Evolutionary conservation across 2,888 invertebrate genomes (phyloP), one percentile per base, ranked within the genome.

Genomic region (Ernsta delagoae): DNA sequence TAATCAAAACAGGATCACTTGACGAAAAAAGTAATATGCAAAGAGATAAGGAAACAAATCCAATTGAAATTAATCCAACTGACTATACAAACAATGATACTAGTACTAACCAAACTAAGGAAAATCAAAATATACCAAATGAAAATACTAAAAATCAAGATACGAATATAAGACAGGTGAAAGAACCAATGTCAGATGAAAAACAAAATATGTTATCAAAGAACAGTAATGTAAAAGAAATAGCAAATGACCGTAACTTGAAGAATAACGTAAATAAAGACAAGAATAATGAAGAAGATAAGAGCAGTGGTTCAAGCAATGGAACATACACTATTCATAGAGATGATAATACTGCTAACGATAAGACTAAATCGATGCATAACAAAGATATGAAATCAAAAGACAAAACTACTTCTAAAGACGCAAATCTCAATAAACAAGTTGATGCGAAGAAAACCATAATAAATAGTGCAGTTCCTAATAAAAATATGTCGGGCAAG

Each of bases 281-380:
- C 24, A 12, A 24, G 4, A 56, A 45, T 45, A 34, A 3, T 24
- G 39, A 39, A 39, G 62, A 48, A 1, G 50, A 16, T 12, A 59
- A 34, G 34, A 53, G 59, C 11, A 69, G 69, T 64, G 59, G 63
- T 53, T 69, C 69, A 16, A 69, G 69, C 24, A 63, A 69, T 11
- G 63, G 69, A 12, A 69, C 69, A 2, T 69, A 69, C 53, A 59
- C 69, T 7, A 59, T 69, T 11, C 41, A 69, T 16, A 69, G 34
- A 63, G 69, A 64, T 7, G 53, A 64, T 57, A 31, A 16, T 8
- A 48, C 9, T 59, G 34, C 12, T 16, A 45, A 56, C 16, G 34
- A 34, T 12, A 24, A 39, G 0, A n/a, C 8, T 24, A 53, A 53
- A 41, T 8, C 1, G 5, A 9, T n/a, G n/a, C 5, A 16, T 7